Evolutionary conservation across 2,797 vertebrate genomes (phyloP), one percentile per base, ranked within the genome.

Genomic region (Rhinogobio ventralis): DNA sequence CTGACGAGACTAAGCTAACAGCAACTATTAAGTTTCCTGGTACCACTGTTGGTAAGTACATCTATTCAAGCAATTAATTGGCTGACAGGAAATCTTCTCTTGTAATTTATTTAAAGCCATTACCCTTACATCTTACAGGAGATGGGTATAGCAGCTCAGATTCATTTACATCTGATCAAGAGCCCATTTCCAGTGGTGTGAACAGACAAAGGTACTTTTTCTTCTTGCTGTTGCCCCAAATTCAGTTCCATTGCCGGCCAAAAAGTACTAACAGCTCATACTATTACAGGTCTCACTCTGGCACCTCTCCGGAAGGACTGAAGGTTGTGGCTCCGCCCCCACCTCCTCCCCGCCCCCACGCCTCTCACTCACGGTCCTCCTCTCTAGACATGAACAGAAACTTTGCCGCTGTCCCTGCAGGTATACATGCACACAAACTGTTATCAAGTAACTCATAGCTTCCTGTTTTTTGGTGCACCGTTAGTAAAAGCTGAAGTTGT

Each of bases 71-170:
- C 15, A 11, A 33, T 46, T 8, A 20, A 36, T 20, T 19, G 28
- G 15, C 8, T 78, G 39, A 46, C 45, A 28, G 19, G 7, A 45
- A 62, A 51, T 57, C 20, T 3, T 28, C 15, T 55, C 14, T 9
- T 62, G 57, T 51, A 33, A 28, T 42, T 64, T 3, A 57, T 73
- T 36, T 13, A 20, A n/a, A 72, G 13, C n/a, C 69, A 25, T 68
- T 80, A n/a, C 30, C 28, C 75, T 81, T 6, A 55, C 46, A 88
- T 88, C 83, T 78, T 87, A 82, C 90, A 97, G 96, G 97, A 93
- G 98, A 99, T 87, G 97, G 97, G 83, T 99, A 99, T 90, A 99
- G 97, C 94, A 99, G 98, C 93, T 99, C 98, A 1, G 98, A 99
- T 91, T 99, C 98, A 13, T 99, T 96, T 91, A 95, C 96, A 77